phyloP scores from a whole-genome alignment of 2,113 vertebrate genomes.

The Cromileptes altivelis region DNA sequence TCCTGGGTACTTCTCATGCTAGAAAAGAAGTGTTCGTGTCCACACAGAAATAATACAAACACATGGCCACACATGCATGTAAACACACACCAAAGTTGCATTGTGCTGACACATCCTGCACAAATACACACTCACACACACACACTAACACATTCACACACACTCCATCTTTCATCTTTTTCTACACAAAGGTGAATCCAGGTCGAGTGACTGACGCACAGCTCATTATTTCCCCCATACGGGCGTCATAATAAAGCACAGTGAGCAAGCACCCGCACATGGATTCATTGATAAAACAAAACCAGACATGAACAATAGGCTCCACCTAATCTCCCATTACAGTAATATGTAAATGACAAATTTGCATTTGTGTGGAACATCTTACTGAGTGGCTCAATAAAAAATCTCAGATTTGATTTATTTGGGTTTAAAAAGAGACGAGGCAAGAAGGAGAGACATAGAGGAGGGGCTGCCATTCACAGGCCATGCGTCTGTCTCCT shows the following conservation, averaged over 20 bases:
- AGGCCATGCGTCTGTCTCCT: background rate
- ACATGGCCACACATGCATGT: background rate
- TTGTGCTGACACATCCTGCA: background rate
- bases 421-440: conserved; percentile 17
- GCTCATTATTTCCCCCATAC: background rate
- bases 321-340: conserved; percentile 3
- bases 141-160: background rate
- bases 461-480: conserved; percentile 2
- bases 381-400: background rate
- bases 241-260: background rate
- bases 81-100: background rate
- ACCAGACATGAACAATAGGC: conserved; percentile 6
- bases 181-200: background rate
- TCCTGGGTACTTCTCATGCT: background rate
- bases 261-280: background rate
- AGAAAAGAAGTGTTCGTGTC: background rate
- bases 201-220: background rate
- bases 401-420: conserved; percentile 20
- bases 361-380: conserved; percentile 38
- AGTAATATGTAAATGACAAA: conserved; percentile 34
- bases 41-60: conserved; percentile 1
- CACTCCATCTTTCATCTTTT: background rate
- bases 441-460: background rate
- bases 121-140: too few relatives aligned
- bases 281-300: conserved; percentile 32